Base-by-base conservation (phyloP, 2,113 vertebrate genomes). In the Tor tambroides region DNA sequence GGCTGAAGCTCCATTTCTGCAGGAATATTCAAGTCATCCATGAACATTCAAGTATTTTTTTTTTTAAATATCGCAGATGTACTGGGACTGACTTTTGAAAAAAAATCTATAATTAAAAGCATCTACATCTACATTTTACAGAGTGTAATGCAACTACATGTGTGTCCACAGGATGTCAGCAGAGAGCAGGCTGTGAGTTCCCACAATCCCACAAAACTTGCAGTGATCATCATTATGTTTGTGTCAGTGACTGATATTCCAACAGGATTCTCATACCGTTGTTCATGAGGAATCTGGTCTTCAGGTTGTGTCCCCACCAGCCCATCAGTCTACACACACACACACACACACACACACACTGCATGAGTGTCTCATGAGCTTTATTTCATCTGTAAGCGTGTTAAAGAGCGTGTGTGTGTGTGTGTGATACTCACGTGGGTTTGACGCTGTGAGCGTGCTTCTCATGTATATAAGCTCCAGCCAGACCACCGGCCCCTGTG, bases 301-400 rank as follows among this genome's bases (percentile, higher is more conserved):
- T 95, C 89, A 96, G 92, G 12, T 98, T 91, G 63, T 99, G 97
- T 15, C 98, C 95, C 96, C 98, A 99, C 98, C 98, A 99, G 77
- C 98, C 98, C 0, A 92, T 65, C 76, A 99, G 86, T 86, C 98
- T 99, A 90, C 35, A 84, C 4, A 86, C 21, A 88, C 19, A 86
- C n/a, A 41, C 5, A 76, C 7, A 74, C 9, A 88, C 26, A 86
- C 38, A 75, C 35, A 65, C 59, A 46, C 9, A 28, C 32, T 59
- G 32, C 14, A 11, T 81, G 15, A 65, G 79, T 14, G 4, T 80
- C 14, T 80, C 38, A 19, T 35, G 4, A 0, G 5, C 71, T 46
- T 38, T 41, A n/a, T 23, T 12, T 23, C 6, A 26, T 17, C 23
- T 43, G 56, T 10, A 28, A 74, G 19, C 0, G 32, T 26, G 30